Evolutionary conservation across 2,797 vertebrate genomes (phyloP).

Genomic region (Eospalax fontanierii): DNA sequence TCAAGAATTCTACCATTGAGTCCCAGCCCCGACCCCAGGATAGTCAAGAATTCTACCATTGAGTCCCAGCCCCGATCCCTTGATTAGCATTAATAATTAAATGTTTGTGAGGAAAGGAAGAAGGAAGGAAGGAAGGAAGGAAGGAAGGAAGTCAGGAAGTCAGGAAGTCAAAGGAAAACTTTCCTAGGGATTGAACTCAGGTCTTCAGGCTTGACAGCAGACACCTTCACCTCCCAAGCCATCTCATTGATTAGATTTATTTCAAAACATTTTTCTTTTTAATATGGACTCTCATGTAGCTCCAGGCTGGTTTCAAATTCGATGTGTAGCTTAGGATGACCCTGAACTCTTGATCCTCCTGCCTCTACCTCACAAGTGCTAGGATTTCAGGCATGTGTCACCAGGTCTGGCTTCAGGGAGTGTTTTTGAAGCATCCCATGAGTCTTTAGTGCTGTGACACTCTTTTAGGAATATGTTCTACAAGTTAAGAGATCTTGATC

Average conservation of each 20-base stretch:
- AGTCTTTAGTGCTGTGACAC: not conserved
- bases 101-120: not conserved
- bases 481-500: not conserved
- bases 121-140: not conserved
- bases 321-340: not conserved
- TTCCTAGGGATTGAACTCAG: not conserved
- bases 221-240: no score
- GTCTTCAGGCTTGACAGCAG: not conserved
- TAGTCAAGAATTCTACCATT: no score
- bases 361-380: not conserved
- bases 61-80: not conserved
- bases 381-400: not conserved
- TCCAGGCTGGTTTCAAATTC: no score
- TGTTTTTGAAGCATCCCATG: not conserved
- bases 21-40: rapidly evolving
- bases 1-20: not conserved
- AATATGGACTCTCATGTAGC: no score
- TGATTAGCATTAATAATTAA: not conserved
- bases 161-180: not conserved
- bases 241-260: not conserved
- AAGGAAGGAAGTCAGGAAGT: not conserved
- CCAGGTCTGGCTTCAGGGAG: not conserved
- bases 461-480: not conserved
- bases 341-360: not conserved
- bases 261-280: not conserved